Conservation (phyloP, 2,113 vertebrate species). For the Hassar affinis region DNA sequence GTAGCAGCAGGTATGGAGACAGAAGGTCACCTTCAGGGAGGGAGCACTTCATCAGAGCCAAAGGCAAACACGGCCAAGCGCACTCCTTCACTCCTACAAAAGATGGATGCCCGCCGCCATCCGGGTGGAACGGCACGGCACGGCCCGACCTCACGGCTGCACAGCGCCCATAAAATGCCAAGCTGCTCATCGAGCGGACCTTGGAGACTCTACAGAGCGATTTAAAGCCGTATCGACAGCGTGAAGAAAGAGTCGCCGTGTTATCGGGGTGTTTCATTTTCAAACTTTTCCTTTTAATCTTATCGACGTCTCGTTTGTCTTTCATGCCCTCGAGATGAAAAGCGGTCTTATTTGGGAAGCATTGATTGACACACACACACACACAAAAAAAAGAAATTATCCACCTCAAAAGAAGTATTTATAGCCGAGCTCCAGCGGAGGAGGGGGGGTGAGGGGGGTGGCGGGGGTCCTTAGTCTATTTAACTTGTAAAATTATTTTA, state of each 20-base stretch:
- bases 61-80: slow-evolving; percentile 56
- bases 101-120: slow-evolving; percentile 59
- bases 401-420: slow-evolving; percentile 40
- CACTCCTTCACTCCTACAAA: slow-evolving; percentile 53
- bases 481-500: slow-evolving; percentile 51
- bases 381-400: slow-evolving; percentile 20
- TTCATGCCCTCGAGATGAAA: slow-evolving; percentile 38
- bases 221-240: background rate
- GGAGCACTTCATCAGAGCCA: slow-evolving; percentile 60
- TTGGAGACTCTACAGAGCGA: background rate
- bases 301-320: slow-evolving; percentile 42
- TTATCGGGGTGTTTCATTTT: slow-evolving; percentile 1
- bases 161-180: slow-evolving; percentile 2
- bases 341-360: slow-evolving; percentile 31
- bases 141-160: slow-evolving; percentile 40
- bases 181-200: slow-evolving; percentile 4
- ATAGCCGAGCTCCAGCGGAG: slow-evolving; percentile 37
- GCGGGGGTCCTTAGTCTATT: slow-evolving; percentile 42
- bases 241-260: background rate
- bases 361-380: slow-evolving; percentile 41
- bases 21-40: slow-evolving; percentile 73
- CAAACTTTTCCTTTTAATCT: slow-evolving; percentile 26
- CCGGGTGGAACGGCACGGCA: slow-evolving; percentile 63
- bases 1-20: slow-evolving; percentile 57
- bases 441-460: too few relatives aligned